phyloP scores from a whole-genome alignment of 2,113 vertebrate genomes.

The Callochromis pleurospilus region DNA sequence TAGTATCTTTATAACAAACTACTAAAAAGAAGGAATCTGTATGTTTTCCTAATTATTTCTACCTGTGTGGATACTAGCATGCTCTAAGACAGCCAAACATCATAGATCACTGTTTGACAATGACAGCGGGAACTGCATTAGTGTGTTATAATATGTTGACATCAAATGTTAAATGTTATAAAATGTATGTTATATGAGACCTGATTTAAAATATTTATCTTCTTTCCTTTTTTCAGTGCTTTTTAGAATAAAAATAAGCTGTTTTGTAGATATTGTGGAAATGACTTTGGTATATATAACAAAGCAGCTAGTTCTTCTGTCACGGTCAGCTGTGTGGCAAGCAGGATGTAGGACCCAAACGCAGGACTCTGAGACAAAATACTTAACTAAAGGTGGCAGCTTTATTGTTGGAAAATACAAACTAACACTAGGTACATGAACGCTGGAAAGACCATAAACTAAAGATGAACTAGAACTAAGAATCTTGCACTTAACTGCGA shows the following conservation, averaged over 20 bases:
- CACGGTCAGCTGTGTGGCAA: neutral
- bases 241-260: neutral
- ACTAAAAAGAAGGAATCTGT: neutral
- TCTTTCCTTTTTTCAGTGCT: neutral
- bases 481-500: neutral
- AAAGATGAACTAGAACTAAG: neutral
- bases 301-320: neutral
- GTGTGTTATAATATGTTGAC: neutral
- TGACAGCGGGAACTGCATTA: neutral
- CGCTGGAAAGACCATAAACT: neutral
- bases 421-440: neutral
- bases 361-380: neutral
- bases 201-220: neutral
- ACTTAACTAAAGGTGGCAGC: neutral
- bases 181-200: neutral
- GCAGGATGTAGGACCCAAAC: neutral
- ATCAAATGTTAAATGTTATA: neutral
- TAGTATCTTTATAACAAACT: neutral
- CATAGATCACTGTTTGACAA: neutral
- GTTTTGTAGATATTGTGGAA: neutral
- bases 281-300: neutral
- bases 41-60: neutral
- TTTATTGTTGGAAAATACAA: neutral
- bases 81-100: neutral
- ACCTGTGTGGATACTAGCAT: fast-evolving